Conservation (phyloP, 2,797 vertebrate genomes). For the Onychomys torridus region DNA sequence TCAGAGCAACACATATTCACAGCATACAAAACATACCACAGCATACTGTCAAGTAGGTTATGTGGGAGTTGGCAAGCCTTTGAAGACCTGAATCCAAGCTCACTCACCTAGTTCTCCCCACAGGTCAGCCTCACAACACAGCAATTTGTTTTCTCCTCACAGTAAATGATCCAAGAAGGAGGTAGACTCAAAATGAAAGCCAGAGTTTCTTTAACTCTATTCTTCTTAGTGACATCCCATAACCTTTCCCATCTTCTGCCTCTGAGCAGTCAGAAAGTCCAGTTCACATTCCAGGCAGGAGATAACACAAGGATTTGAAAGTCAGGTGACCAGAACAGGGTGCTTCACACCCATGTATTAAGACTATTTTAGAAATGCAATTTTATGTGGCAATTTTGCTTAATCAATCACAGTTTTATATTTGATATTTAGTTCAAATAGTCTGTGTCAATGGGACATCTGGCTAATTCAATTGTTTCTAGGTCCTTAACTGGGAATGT, state of each 20-base stretch:
- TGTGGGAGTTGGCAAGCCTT: neutral
- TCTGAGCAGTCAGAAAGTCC: neutral
- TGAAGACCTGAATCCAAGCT: neutral
- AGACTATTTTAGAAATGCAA: neutral
- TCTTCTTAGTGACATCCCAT: neutral
- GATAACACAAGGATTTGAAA: neutral
- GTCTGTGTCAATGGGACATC: neutral
- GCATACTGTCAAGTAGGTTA: neutral
- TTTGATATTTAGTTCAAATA: constrained; percentile 3
- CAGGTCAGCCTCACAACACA: neutral
- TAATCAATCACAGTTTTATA: neutral
- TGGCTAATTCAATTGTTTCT: neutral
- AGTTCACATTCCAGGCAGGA: neutral
- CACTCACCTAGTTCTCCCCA: neutral
- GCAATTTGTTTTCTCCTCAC: neutral
- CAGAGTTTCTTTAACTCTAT: neutral
- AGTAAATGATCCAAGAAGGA: neutral
- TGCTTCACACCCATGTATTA: neutral
- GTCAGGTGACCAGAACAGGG: neutral
- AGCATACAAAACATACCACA: too few species aligned
- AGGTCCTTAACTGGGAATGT: neutral
- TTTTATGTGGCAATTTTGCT: neutral
- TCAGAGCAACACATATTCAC: too few species aligned
- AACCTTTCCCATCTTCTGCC: neutral
- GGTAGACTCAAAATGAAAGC: neutral